Conservation (phyloP, 2,888 invertebrate species). For the Microctonus aethiopoides region DNA sequence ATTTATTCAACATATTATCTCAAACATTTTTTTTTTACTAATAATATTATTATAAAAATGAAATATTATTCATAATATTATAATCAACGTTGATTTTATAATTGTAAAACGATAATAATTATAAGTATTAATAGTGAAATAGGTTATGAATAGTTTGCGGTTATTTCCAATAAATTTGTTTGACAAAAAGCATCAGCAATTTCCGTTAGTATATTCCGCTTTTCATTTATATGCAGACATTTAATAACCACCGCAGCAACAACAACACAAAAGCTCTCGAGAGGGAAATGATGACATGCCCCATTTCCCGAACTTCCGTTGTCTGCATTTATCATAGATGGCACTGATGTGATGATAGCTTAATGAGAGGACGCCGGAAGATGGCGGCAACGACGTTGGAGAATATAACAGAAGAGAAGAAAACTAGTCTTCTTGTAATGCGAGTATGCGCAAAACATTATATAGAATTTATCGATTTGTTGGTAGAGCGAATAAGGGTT, state of each 20-base stretch:
- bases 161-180: neutral
- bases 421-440: conserved; percentile 3
- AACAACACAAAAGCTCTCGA: neutral
- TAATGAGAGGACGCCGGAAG: neutral
- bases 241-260: neutral
- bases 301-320: conserved; percentile 2
- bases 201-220: neutral
- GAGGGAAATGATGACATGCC: neutral
- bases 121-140: neutral
- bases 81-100: neutral
- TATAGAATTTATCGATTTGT: conserved; percentile 57
- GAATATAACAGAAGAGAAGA: neutral
- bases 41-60: no score
- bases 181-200: neutral
- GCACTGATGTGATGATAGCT: neutral
- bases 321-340: neutral
- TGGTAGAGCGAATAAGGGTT: conserved; percentile 46
- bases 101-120: neutral
- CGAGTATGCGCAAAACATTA: conserved; percentile 22
- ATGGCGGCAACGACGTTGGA: neutral
- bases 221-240: neutral
- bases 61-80: no score
- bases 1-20: neutral
- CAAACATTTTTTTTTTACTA: no score
- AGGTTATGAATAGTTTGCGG: no score